These are phyloP conservation scores for Phallusia fumigata DNA, from an alignment of 23 tunicate genomes.

Conservation along the genomic window DNA sequence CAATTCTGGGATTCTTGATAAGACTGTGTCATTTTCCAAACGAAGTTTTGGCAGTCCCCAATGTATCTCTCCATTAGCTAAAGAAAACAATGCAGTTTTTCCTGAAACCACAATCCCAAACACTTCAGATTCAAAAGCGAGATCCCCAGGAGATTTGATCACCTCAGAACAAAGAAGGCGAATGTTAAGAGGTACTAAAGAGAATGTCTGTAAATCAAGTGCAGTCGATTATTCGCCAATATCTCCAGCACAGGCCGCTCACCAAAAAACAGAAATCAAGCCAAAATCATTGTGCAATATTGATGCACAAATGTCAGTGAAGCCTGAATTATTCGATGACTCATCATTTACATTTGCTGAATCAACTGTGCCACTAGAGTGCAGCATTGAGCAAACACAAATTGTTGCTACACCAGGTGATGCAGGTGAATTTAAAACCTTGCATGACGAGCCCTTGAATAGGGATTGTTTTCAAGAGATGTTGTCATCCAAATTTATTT, in stretches of 20 bases:
- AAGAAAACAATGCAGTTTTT: neutral
- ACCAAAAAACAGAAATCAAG: no score
- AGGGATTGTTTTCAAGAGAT: no score
- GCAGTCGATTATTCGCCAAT: no score
- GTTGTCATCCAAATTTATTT: neutral
- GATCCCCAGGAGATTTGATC: neutral
- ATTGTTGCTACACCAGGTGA: neutral
- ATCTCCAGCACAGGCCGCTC: no score
- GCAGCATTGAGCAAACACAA: neutral
- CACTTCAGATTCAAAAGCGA: neutral
- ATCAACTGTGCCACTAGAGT: conserved; percentile 25
- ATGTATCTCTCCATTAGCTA: neutral
- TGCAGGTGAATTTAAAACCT: neutral
- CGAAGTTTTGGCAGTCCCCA: neutral
- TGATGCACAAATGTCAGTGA: no score
- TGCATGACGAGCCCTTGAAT: neutral
- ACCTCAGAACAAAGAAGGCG: neutral
- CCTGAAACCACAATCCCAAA: neutral
- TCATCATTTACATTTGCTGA: conserved; percentile 18
- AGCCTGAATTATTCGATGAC: neutral
- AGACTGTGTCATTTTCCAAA: neutral
- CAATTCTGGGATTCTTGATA: neutral
- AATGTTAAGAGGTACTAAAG: neutral
- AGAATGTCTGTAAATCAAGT: neutral
- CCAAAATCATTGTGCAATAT: no score